A percentile compares a stretch with the other conserved stretches of the same genome.
Conservation (phyloP, 2,797 vertebrate genomes). For the Tangara arthus region DNA sequence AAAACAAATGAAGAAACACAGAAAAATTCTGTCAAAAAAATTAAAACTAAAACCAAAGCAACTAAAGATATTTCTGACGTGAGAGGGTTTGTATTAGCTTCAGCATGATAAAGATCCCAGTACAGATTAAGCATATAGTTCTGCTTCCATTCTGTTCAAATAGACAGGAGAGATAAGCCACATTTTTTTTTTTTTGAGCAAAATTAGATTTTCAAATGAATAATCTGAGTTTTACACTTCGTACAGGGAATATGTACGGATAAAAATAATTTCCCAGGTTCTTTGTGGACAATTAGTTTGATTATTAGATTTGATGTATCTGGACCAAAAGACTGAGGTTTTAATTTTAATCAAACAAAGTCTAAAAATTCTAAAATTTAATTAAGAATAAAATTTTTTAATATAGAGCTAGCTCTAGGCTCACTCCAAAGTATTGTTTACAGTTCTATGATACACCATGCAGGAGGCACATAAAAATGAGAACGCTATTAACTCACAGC, state of each 20-base stretch:
- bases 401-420: fast-evolving
- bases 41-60: not conserved
- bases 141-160: not conserved
- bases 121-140: not conserved
- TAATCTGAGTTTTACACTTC: not conserved
- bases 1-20: too few relatives aligned
- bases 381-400: not conserved
- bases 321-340: not conserved
- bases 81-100: not conserved
- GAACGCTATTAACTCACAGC: not conserved
- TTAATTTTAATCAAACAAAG: not conserved
- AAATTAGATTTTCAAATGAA: not conserved
- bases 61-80: not conserved
- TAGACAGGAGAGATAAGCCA: not conserved
- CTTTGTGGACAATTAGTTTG: not conserved
- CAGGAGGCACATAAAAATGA: not conserved
- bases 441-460: not conserved
- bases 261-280: not conserved
- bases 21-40: not conserved
- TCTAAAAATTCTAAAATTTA: not conserved
- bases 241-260: not conserved
- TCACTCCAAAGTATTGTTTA: not conserved
- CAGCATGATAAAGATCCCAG: not conserved
- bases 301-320: not conserved
- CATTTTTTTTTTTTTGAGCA: not conserved